phyloP scores from a whole-genome alignment of 1,140 invertebrate genomes.

The Plodia interpunctella region DNA sequence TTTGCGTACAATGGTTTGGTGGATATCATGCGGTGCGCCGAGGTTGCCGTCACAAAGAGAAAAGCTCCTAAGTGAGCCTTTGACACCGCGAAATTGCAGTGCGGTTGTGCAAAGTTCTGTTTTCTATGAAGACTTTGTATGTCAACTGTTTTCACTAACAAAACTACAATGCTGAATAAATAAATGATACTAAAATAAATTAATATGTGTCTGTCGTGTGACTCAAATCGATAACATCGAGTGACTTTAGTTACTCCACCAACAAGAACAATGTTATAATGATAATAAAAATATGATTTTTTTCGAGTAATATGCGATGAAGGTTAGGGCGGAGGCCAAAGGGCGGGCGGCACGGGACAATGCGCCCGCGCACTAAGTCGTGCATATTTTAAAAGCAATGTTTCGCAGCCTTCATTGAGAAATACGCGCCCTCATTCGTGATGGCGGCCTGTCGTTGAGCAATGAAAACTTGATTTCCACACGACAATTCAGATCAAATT shows the following conservation, averaged over 20 bases:
- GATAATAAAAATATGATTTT: neutral
- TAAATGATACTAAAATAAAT: no score
- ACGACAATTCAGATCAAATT: slow-evolving; percentile 64
- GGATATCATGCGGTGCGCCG: no score
- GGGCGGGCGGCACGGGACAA: slow-evolving; percentile 29
- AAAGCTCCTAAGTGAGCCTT: slow-evolving; percentile 3
- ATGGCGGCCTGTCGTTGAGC: slow-evolving; percentile 60
- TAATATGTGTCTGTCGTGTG: no score
- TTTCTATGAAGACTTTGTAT: neutral
- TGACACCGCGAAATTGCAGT: slow-evolving; percentile 13
- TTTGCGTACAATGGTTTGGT: no score
- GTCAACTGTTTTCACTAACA: neutral
- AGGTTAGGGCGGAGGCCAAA: neutral
- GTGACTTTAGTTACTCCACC: no score
- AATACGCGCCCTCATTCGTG: slow-evolving; percentile 70
- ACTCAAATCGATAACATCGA: no score
- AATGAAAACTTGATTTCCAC: slow-evolving; percentile 69
- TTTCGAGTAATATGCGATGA: slow-evolving; percentile 3
- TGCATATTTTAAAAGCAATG: slow-evolving; percentile 69
- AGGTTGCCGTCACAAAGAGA: neutral
- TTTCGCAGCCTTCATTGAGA: slow-evolving; percentile 72
- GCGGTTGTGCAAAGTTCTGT: slow-evolving; percentile 6
- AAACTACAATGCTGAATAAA: neutral
- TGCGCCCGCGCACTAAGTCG: slow-evolving; percentile 46
- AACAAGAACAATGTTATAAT: no score